Conservation (phyloP, 2,113 vertebrate species). For the Sarotherodon lohbergeri region DNA sequence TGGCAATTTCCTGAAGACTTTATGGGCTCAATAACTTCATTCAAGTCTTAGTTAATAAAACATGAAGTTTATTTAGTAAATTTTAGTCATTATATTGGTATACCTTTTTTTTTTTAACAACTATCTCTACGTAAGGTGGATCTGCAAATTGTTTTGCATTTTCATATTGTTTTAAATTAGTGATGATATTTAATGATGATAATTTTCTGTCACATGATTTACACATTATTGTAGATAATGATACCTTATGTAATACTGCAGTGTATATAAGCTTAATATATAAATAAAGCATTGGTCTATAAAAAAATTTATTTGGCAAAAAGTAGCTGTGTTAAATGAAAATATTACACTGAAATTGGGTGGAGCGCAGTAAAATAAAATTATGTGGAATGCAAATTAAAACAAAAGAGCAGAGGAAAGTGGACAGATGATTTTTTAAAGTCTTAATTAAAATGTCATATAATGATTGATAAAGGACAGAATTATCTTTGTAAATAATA, state of each 20-base stretch:
- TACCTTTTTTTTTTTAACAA: neutral
- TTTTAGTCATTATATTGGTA: neutral
- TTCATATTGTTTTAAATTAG: neutral
- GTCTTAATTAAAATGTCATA: neutral
- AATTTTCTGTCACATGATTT: neutral
- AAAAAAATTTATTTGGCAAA: neutral
- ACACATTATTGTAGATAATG: neutral
- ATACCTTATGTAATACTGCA: neutral
- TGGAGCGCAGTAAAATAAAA: neutral
- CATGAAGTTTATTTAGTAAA: neutral
- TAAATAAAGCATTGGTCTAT: neutral
- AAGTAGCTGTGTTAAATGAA: neutral
- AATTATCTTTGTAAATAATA: neutral
- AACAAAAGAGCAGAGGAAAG: neutral
- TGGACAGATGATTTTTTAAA: rapidly evolving
- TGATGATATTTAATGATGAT: neutral
- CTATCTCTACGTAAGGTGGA: neutral
- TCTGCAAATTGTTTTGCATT: neutral
- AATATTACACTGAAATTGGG: neutral
- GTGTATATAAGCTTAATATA: neutral
- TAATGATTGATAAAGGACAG: neutral
- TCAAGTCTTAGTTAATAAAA: neutral
- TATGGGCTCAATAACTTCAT: neutral
- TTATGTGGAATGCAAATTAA: neutral
- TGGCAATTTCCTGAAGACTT: neutral